Conservation (phyloP, 2,888 invertebrate species). For the Oscheius sp. region DNA sequence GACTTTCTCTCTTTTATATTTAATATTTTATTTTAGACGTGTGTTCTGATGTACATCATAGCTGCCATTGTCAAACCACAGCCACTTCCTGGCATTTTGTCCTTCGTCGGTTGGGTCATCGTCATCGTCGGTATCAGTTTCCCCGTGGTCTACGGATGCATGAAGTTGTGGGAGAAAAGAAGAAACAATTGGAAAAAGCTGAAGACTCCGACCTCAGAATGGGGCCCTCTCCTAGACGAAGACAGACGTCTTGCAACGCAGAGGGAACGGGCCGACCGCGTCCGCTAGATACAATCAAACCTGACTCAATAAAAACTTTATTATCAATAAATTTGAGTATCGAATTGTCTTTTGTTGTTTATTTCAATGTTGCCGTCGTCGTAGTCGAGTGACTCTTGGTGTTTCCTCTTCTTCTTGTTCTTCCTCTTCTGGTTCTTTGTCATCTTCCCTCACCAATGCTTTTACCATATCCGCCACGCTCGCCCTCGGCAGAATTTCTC, state of each 20-base stretch:
- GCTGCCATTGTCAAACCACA: conserved; percentile 1
- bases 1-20: neutral
- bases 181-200: conserved; percentile 1
- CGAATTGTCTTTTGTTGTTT: neutral
- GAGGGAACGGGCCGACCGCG: neutral
- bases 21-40: neutral
- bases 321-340: neutral
- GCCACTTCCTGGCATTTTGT: neutral
- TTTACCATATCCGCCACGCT: neutral
- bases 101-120: neutral
- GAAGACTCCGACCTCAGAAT: neutral
- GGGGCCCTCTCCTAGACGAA: conserved; percentile 14
- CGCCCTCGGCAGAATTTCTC: neutral
- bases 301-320: neutral
- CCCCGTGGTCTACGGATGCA: neutral
- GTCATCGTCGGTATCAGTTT: neutral
- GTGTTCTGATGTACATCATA: conserved; percentile 5
- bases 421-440: neutral
- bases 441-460: neutral
- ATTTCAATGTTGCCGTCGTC: too few species aligned
- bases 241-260: neutral
- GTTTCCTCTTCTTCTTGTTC: conserved; percentile 1
- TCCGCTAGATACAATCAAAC: neutral
- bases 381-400: neutral
- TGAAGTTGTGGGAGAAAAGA: neutral